Base-by-base conservation (phyloP, 2,113 vertebrate genomes). In the Macquaria ambigua region DNA sequence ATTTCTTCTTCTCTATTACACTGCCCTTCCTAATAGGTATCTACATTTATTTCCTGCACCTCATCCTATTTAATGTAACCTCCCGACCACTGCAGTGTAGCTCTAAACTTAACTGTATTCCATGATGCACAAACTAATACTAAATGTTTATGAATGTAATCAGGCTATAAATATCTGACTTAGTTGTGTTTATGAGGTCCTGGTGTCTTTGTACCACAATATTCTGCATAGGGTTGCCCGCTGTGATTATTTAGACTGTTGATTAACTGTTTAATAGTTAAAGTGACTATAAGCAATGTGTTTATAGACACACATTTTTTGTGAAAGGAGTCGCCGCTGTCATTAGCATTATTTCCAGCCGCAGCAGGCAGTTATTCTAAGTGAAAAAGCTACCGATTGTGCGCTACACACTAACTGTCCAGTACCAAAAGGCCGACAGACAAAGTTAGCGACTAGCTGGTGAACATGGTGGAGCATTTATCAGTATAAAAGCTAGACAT, bases 1-100 rank as follows among this genome's bases (percentile, higher is more conserved):
- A 86, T 89, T 87, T 80, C 66, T 80, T 59, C 79, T 66, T 69
- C 74, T 74, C 83, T 55, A 20, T 82, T 66, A 75, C 77, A 4
- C 59, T 55, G 34, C 37, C 52, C 16, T 39, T 82, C 68, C 39
- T 31, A 46, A 21, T 52, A 73, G 48, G 12, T 63, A 69, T 76
- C 55, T 82, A 20, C 46, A 69, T 85, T 39, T 82, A 85, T 55
- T 67, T 79, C 68, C 0, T 72, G 74, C 31, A 9, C 62, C 48
- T 21, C 58, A 69, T 69, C 73, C 63, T 21, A 10, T 71, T 79
- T 71, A 28, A 55, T 52, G 46, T 16, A 62, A 11, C 64, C 53
- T 63, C 66, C 41, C 2, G 6, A 50, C 21, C 46, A 25, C 0
- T 74, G 28, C 12, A 52, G 46, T 67, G 7, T 3, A 9, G 46